Percentiles rank a stretch among this genome's conserved stretches.
phyloP scores from a whole-genome alignment of 2,888 invertebrate species.

The Cryptus armator region DNA sequence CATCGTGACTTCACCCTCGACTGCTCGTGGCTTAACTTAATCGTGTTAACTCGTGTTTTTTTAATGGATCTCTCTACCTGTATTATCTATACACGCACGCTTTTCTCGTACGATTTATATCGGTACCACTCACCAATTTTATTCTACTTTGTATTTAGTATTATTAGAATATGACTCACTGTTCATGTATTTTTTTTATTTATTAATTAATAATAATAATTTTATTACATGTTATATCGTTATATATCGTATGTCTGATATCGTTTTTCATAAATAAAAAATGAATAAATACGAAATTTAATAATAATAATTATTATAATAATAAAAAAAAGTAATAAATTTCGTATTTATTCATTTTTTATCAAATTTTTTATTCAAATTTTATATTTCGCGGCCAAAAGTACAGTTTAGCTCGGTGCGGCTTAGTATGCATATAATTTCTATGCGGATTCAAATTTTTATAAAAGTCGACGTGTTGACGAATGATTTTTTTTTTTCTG shows the following conservation, averaged over 20 bases:
- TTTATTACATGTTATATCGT: too few relatives aligned
- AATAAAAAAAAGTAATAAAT: too few relatives aligned
- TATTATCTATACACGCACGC: constrained; percentile 62
- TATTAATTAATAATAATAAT: too few relatives aligned
- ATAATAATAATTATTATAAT: too few relatives aligned
- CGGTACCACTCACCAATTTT: background rate
- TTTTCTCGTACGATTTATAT: constrained; percentile 55
- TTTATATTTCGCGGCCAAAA: background rate
- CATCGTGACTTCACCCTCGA: constrained; percentile 11
- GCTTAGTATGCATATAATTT: too few relatives aligned
- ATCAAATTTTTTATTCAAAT: background rate
- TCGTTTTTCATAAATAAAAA: too few relatives aligned
- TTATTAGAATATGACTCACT: background rate
- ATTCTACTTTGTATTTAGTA: background rate
- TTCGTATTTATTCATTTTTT: too few relatives aligned
- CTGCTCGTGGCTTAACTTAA: constrained; percentile 49
- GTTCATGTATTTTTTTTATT: background rate
- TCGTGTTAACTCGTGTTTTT: constrained; percentile 78
- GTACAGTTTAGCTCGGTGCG: too few relatives aligned
- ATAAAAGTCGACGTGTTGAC: background rate
- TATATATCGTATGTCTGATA: too few relatives aligned
- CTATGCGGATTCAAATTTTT: too few relatives aligned
- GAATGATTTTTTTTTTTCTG: constrained; percentile 20
- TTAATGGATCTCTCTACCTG: constrained; percentile 77
- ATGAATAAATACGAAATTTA: too few relatives aligned